phyloP scores from a whole-genome alignment of 1,140 invertebrate species.

The Neodiprion virginianus region DNA sequence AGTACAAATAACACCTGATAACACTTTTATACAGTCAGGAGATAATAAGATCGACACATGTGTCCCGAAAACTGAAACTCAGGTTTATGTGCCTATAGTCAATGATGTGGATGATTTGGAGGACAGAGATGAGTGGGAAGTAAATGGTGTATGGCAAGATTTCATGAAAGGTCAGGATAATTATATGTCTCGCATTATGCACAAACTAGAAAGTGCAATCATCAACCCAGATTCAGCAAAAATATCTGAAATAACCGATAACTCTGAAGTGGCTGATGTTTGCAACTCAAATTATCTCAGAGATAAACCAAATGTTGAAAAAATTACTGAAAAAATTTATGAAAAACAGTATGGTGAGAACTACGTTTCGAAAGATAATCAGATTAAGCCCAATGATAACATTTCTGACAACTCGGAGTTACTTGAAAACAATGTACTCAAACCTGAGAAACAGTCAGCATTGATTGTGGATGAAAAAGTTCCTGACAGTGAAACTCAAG shows the following conservation, averaged over 20 bases:
- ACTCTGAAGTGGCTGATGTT: too few species aligned
- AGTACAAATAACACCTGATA: not conserved
- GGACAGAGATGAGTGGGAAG: constrained; percentile 32
- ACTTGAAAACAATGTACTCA: too few species aligned
- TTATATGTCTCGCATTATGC: not conserved
- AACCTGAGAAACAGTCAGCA: too few species aligned
- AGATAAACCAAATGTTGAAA: too few species aligned
- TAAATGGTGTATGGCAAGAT: not conserved
- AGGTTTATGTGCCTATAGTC: constrained; percentile 13
- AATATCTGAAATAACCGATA: not conserved
- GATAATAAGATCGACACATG: not conserved
- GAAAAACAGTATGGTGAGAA: too few species aligned
- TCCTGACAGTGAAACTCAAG: too few species aligned
- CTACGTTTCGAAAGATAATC: too few species aligned
- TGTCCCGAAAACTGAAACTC: not conserved
- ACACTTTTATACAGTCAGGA: not conserved
- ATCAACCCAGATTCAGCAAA: not conserved
- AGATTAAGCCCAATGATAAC: too few species aligned
- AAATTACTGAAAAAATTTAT: too few species aligned
- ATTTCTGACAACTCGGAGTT: too few species aligned
- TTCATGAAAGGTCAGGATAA: not conserved
- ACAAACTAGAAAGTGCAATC: not conserved
- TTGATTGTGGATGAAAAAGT: too few species aligned
- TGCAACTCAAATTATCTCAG: too few species aligned
- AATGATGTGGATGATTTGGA: constrained; percentile 30